Evolutionary conservation across 30 jellyfish, hydroid and myxozoan species (phyloP), one percentile per base, ranked within the genome.

Genomic region (Turritopsis dohrnii): DNA sequence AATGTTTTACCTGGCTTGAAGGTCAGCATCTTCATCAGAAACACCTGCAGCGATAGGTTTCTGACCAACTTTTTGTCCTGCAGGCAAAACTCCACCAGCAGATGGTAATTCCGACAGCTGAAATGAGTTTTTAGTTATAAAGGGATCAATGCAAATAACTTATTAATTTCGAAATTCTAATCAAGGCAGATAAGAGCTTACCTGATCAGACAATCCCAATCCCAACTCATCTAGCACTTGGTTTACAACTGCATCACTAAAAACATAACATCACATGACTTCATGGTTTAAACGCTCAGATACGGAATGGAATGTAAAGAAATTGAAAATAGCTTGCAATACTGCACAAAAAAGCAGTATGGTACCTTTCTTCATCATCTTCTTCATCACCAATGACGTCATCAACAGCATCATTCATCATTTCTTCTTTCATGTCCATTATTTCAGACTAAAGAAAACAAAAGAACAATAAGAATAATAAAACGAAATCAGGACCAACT

Each of bases 381-480:
- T 93, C 98, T 52, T 93, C 98, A 60, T 93, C 98, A 28, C 98
- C 98, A 71, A 93, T 77, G 28, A 80, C 98, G 83, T 93, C 98
- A 84, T 93, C 98, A 81, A 93, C 84, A 13, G 98, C 98, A 88
- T 93, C 98, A 83, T 84, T 93, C 98, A 93, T 93, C 98, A 93
- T 93, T 83, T 93, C 98, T 72, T 93, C 98, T 74, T 93, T 93
- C 98, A 93, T 93, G 84, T 93, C 98, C 98, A 93, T 93, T 17
- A 93, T 93, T 54, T 93, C 98, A 22, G 96, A 87, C 98, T 93
- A 29, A 4, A 28, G 20, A 82, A 65, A 31, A 69, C 30, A 26
- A 66, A 66, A 66, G 17, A 8, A n/a, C 23, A n/a, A n/a, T 7
- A 23, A n/a, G 19, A 16, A n/a, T 69, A 9, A 0, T 69, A 7